Base-by-base conservation (phyloP, 1,140 invertebrate genomes). In the Bombus waltoni region DNA sequence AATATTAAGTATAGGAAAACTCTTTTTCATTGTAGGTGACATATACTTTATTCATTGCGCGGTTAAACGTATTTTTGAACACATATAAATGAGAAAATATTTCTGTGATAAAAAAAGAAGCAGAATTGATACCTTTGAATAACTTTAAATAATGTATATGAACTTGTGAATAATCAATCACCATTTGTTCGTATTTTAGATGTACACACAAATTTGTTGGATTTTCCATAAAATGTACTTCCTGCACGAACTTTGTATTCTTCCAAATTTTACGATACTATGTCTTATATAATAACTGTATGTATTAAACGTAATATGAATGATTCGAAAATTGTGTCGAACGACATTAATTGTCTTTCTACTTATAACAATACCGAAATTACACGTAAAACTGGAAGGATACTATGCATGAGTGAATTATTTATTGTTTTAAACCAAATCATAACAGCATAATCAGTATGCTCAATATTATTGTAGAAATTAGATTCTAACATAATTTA, bases 81-180 rank as follows among this genome's bases (percentile, higher is more conserved):
- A 80, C 75, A 85, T 85, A 85, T 85, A 85, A 85, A 85, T 85
- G 83, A 85, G 77, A 85, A 85, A 80, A 80, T 65, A 71, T 18
- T 85, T 72, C 83, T 85, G 83, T 85, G 68, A 85, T 80, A 80
- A 80, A 65, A 59, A 11, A 28, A 66, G 59, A 59, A 35, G 5
- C 47, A 75, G 10, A 73, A 59, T 85, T 38, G 25, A 80, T 42
- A 80, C 6, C 1, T 47, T 59, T 18, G 8, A 59, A 80, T 6
- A 3, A 62, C 35, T 47, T 9, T 66, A 15, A 62, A 38, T 65
- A 57, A 38, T 40, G 42, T 80, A 80, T 44, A 72, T 80, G 80
- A 35, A 18, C 47, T n/a, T 42, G 5, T 22, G 22, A 84, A 57
- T 18, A 57, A 53, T n/a, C 59, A 22, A 5, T 78, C 73, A 40